A percentile compares a stretch with the other conserved stretches of the same genome.
Evolutionary conservation across 2,113 vertebrate species (phyloP).

Genomic region (Choloepus hoffmanni): DNA sequence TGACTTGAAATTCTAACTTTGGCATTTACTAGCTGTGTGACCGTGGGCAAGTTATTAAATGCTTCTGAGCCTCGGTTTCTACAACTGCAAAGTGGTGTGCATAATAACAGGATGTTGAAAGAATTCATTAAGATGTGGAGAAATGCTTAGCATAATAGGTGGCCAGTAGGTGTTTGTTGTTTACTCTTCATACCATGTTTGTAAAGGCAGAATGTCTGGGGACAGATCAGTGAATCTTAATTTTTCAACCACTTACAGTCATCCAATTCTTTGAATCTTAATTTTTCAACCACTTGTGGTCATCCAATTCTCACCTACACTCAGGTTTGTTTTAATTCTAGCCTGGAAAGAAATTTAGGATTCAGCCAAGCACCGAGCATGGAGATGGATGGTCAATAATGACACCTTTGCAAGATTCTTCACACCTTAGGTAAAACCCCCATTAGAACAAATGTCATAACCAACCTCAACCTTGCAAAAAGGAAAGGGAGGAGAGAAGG

Average conservation of each 20-base stretch:
- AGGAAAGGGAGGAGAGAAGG: background rate
- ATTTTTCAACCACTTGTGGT: background rate
- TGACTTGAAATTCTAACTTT: constrained; percentile 21
- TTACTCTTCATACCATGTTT: constrained; percentile 2
- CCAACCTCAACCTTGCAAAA: background rate
- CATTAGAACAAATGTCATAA: background rate
- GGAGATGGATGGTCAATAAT: constrained; percentile 46
- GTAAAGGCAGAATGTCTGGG: constrained; percentile 43
- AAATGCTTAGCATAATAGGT: background rate
- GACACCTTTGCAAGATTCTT: background rate
- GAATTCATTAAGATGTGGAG: background rate
- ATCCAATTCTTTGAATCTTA: background rate
- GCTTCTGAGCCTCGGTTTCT: background rate
- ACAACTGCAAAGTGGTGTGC: background rate
- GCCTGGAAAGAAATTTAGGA: background rate
- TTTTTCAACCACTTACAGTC: background rate
- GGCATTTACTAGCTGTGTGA: constrained; percentile 9
- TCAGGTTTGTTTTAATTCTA: constrained; percentile 24
- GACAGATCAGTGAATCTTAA: background rate
- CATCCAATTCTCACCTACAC: background rate
- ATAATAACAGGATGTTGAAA: background rate
- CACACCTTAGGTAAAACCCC: constrained; percentile 18
- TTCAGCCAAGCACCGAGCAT: background rate
- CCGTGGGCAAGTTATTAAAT: background rate
- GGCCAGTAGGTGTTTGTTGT: background rate